Conservation (phyloP, 2,797 vertebrate genomes). For the Erpetoichthys calabaricus region DNA sequence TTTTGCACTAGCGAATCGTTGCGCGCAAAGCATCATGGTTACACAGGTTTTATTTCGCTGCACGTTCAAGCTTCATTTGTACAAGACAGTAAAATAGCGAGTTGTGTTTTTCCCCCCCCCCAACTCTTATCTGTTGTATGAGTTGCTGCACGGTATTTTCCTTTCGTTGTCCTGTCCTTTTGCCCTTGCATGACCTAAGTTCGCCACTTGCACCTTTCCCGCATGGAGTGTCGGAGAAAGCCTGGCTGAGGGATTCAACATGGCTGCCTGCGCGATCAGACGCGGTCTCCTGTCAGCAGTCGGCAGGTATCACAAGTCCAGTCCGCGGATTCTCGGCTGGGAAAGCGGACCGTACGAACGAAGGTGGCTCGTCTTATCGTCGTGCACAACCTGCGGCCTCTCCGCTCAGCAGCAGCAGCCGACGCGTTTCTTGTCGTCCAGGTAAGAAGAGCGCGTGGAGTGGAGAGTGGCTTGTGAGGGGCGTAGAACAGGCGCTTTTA, state of each 20-base stretch:
- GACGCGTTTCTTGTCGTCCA: conserved; percentile 52
- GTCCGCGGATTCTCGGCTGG: conserved; percentile 33
- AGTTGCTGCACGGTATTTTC: no score
- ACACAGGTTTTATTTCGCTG: neutral
- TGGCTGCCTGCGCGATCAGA: conserved; percentile 55
- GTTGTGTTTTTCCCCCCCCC: no score
- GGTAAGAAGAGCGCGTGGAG: conserved; percentile 34
- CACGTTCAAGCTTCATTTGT: no score
- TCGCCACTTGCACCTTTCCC: neutral
- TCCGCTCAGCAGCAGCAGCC: conserved; percentile 34
- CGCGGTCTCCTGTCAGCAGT: conserved; percentile 42
- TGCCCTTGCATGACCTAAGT: neutral
- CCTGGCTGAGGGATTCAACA: conserved; percentile 27
- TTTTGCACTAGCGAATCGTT: neutral
- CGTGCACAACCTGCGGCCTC: conserved; percentile 38
- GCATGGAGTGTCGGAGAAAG: neutral
- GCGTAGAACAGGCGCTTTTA: no score
- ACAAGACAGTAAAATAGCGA: no score
- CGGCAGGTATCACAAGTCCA: conserved; percentile 45
- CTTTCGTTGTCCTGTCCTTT: no score
- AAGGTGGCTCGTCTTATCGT: conserved; percentile 24
- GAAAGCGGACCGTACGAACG: conserved; percentile 31
- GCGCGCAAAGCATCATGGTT: neutral
- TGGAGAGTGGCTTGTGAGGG: no score
- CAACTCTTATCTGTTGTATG: no score